phyloP scores from a whole-genome alignment of 1,140 invertebrate genomes.

The Panulirus ornatus region DNA sequence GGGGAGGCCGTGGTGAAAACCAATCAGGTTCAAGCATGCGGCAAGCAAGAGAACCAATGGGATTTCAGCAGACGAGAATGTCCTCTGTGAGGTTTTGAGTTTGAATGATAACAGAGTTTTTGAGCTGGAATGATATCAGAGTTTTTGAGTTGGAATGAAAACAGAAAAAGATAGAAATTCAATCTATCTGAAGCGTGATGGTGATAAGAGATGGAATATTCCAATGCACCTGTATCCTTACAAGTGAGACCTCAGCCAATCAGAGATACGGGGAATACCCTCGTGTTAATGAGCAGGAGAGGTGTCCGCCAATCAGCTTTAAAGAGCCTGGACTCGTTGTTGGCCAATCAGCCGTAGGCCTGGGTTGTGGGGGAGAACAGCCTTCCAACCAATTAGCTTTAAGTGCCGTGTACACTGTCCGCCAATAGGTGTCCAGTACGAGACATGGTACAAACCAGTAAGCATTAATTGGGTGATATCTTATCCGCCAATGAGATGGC shows the following conservation, averaged over 20 bases:
- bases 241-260: no score
- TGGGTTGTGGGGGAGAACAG: no score
- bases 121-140: no score
- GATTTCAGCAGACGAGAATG: neutral
- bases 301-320: neutral
- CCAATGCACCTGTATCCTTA: no score
- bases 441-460: neutral
- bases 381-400: neutral
- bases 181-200: no score
- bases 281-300: no score
- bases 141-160: no score
- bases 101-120: no score
- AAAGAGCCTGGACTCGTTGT: neutral
- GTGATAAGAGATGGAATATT: no score
- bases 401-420: slow-evolving; percentile 1
- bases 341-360: neutral
- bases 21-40: slow-evolving; percentile 2
- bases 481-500: neutral
- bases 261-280: no score
- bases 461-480: slow-evolving; percentile 16
- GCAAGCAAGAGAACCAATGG: neutral
- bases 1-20: neutral
- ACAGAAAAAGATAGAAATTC: no score
- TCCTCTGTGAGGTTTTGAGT: no score
- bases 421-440: neutral